Percentiles rank a stretch among this genome's conserved stretches.
Conservation (phyloP, 2,797 vertebrate genomes). For the Scleropages formosus region DNA sequence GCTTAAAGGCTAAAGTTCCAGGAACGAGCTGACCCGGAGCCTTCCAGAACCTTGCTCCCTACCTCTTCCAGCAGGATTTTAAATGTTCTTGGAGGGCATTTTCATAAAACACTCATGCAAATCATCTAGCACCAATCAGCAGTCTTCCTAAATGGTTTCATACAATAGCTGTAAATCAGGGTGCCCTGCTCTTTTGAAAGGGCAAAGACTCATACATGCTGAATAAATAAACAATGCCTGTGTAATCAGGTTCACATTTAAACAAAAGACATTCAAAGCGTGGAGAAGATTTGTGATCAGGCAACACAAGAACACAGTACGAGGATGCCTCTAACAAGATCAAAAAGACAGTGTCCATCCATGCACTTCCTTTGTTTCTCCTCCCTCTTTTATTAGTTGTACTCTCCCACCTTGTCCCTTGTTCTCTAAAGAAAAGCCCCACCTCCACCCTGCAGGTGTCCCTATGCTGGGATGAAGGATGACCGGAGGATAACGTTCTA, state of each 20-base stretch:
- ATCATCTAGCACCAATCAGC: no score
- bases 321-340: background rate
- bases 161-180: background rate
- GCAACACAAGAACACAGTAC: no score
- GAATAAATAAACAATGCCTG: conserved; percentile 5
- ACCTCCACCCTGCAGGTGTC: conserved; percentile 31
- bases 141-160: no score
- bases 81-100: no score
- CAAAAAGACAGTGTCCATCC: conserved; percentile 37
- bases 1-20: background rate
- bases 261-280: background rate
- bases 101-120: no score
- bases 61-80: background rate
- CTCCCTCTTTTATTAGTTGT: background rate
- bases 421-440: conserved; percentile 8
- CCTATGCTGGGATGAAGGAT: conserved; percentile 43
- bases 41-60: background rate
- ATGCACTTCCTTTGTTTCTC: conserved; percentile 22
- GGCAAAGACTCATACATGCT: background rate
- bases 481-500: conserved; percentile 45
- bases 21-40: background rate
- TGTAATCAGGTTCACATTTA: background rate
- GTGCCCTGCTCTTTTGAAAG: background rate
- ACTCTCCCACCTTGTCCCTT: background rate
- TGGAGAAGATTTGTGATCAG: background rate